These are phyloP conservation scores for Carassius carassius DNA, from an alignment of 2,113 vertebrate species.

Conservation along the genomic window DNA sequence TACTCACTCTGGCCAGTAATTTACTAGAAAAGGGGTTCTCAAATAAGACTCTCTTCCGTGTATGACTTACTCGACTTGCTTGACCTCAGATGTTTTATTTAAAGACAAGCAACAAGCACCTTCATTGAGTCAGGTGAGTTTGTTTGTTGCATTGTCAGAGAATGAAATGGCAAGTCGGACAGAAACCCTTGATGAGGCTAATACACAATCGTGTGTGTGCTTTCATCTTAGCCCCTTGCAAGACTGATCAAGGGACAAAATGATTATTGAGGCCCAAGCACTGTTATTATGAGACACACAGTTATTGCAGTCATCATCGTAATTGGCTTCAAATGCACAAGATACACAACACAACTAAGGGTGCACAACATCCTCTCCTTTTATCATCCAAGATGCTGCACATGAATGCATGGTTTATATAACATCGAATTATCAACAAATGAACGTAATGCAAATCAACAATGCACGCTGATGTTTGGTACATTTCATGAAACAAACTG, in stretches of 20 bases:
- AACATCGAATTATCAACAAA: constrained; percentile 49
- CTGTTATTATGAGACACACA: constrained; percentile 70
- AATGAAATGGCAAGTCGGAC: constrained; percentile 66
- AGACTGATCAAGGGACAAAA: constrained; percentile 75
- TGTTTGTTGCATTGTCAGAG: constrained; percentile 2
- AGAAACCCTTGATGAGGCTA: constrained; percentile 66
- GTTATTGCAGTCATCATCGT: constrained; percentile 69
- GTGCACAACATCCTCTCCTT: constrained; percentile 56
- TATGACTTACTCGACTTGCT: constrained; percentile 61
- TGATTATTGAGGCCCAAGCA: constrained; percentile 67
- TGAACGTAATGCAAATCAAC: constrained; percentile 46
- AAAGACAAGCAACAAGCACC: constrained; percentile 53
- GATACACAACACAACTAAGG: constrained; percentile 44
- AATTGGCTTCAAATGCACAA: constrained; percentile 64
- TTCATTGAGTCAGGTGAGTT: background rate
- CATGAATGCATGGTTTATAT: constrained; percentile 55
- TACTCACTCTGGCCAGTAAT: background rate
- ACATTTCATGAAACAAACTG: constrained; percentile 17
- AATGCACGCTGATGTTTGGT: constrained; percentile 49
- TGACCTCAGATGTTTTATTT: constrained; percentile 53
- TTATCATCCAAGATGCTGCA: constrained; percentile 60
- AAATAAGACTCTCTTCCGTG: constrained; percentile 47
- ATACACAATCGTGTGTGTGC: constrained; percentile 70
- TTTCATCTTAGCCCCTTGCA: constrained; percentile 72
- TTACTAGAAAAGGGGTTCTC: background rate